phyloP scores from a whole-genome alignment of 2,797 vertebrate genomes.

The Cyprinella venusta region DNA sequence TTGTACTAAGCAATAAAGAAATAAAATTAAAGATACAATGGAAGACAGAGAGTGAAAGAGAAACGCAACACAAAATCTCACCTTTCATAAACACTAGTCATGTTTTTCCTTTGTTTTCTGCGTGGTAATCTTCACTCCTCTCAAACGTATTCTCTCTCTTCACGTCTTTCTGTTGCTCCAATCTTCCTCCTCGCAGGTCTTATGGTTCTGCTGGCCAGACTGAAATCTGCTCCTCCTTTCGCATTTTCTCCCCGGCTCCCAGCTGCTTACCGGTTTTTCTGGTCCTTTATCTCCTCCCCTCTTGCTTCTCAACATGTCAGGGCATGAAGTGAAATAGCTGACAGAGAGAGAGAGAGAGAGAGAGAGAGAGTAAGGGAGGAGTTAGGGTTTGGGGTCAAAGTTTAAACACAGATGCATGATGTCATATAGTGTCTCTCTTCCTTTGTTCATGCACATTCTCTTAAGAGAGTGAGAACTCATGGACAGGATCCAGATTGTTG shows the following conservation, averaged over 20 bases:
- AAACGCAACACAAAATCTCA: constrained; percentile 49
- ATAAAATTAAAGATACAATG: constrained; percentile 11
- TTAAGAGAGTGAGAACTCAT: constrained; percentile 31
- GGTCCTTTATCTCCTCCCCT: constrained; percentile 69
- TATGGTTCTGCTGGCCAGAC: constrained; percentile 52
- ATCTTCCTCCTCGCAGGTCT: constrained; percentile 53
- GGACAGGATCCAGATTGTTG: constrained; percentile 30
- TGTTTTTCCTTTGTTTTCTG: constrained; percentile 53
- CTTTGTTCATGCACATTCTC: constrained; percentile 24
- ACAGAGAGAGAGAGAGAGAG: constrained; percentile 33
- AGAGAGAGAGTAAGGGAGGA: constrained; percentile 54
- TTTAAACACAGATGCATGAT: constrained; percentile 65
- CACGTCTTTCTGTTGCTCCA: constrained; percentile 43
- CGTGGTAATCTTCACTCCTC: constrained; percentile 49
- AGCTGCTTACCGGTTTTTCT: constrained; percentile 71
- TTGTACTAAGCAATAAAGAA: constrained; percentile 13
- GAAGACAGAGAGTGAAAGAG: constrained; percentile 36
- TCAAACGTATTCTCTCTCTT: constrained; percentile 10
- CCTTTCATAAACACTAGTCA: constrained; percentile 56
- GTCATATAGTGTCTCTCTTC: constrained; percentile 47
- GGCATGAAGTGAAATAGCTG: constrained; percentile 67
- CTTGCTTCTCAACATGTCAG: constrained; percentile 71
- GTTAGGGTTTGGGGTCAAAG: constrained; percentile 73
- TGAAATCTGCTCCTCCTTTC: constrained; percentile 66
- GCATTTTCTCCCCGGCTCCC: constrained; percentile 63